Evolutionary conservation across 2,888 invertebrate genomes (phyloP), one percentile per base, ranked within the genome.

Genomic region (Anthophora plumipes): DNA sequence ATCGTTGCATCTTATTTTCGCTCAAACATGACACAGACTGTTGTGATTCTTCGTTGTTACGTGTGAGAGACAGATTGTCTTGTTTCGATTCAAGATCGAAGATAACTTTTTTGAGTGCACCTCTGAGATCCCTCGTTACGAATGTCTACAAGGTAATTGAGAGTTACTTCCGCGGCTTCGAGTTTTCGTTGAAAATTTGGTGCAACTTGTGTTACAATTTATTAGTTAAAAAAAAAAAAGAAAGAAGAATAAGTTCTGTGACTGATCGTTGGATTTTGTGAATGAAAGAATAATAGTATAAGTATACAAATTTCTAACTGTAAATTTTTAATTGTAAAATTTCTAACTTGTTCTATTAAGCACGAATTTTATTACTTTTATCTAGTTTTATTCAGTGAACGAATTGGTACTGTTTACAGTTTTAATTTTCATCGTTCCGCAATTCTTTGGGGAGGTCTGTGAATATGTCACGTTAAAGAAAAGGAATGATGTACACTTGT

Each of bases 101-200:
- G 70, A 50, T 66, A 55, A 41, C 6, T 52, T 52, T 20, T 25
- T n/a, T 20, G 31, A 43, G 77, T 72, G n/a, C n/a, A n/a, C 39
- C n/a, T 11, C 20, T 31, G n/a, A 48, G 52, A 61, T 25, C 59
- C n/a, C 57, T 59, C 31, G 50, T 63, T 52, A 72, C 39, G 59
- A 70, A 76, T 75, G 75, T 46, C 55, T 60, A 76, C 55, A 73
- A 80, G 83, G 80, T 83, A 69, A 60, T 63, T 39, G n/a, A n/a
- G n/a, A n/a, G 7, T 37, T 31, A 31, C 31, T 31, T 66, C 48
- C 11, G 0, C 20, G 22, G 4, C 0, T 20, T 64, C 9, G 3
- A 5, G 22, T 3, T 37, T 5, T n/a, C 8, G 1, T 12, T 46
- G 31, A 4, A n/a, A 7, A 48, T 48, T n/a, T 17, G 20, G 4